phyloP scores from a whole-genome alignment of 1,140 invertebrate genomes.

The Tetragonula clypearis region DNA sequence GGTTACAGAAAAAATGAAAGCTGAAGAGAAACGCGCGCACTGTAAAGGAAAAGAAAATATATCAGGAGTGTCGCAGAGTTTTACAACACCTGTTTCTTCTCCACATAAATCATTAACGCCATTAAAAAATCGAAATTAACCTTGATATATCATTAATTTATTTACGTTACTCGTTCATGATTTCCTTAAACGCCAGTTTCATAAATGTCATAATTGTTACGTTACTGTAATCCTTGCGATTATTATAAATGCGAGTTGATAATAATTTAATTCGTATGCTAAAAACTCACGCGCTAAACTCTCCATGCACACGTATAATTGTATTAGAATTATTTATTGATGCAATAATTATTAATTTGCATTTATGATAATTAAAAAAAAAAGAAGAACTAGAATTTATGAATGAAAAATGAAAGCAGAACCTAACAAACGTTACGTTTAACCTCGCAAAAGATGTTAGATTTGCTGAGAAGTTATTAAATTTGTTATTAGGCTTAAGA shows the following conservation, averaged over 20 bases:
- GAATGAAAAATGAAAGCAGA: too few species aligned
- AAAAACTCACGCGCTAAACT: background rate
- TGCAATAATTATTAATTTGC: background rate
- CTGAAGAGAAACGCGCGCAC: slow-evolving; percentile 71
- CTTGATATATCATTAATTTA: background rate
- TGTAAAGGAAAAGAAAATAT: slow-evolving; percentile 78
- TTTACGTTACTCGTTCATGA: background rate
- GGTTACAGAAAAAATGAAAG: slow-evolving; percentile 68
- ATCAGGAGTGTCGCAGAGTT: slow-evolving; percentile 53
- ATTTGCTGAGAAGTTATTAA: too few species aligned
- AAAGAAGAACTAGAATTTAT: too few species aligned
- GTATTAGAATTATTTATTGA: background rate
- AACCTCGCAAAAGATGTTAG: too few species aligned
- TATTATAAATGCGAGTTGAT: background rate
- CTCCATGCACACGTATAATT: background rate
- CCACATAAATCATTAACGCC: slow-evolving; percentile 75
- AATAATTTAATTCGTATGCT: background rate
- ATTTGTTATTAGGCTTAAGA: too few species aligned
- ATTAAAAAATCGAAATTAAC: slow-evolving; percentile 76
- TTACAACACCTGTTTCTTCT: slow-evolving; percentile 72
- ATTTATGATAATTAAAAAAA: background rate
- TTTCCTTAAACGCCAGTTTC: background rate
- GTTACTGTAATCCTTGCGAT: background rate
- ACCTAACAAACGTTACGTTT: too few species aligned
- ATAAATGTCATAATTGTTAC: background rate